Evolutionary conservation across 1,140 invertebrate genomes (phyloP), one percentile per base, ranked within the genome.

Genomic region (Drosophila bocqueti): DNA sequence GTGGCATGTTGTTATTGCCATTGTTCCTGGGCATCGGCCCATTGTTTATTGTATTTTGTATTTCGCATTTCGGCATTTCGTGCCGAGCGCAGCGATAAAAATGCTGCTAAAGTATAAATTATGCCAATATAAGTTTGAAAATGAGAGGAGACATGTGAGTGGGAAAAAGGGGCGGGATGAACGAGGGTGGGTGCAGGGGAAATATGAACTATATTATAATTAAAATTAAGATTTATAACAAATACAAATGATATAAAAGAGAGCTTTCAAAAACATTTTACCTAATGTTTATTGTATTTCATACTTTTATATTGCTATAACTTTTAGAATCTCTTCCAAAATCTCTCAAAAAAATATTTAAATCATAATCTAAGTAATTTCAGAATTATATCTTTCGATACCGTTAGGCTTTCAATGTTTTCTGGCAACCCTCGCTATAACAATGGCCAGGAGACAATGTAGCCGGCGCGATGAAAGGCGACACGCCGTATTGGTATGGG

Each of bases 71-170:
- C 50, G 63, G 76, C 29, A 75, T 83, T 83, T 87, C 76, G 72
- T 80, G 76, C 76, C 67, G 80, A 87, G 83, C 83, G 84, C 83
- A 87, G 83, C 83, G 83, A 87, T 87, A 87, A 87, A 86, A 87
- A 83, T 87, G 83, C 83, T 87, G 84, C 84, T 89, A 87, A 87
- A 83, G 84, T 87, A 87, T 87, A 87, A 87, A 87, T 87, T 87
- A 87, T 87, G 76, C 80, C 83, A 86, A 86, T 87, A 85, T 66
- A 76, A 76, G 72, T 76, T 76, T 81, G 74, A 78, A 85, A 85
- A 85, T 83, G 58, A 68, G 54, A 3, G 9, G 8, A 31, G 7
- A 31, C 31, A 31, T 31, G 31, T 47, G 66, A 46, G 46, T 26
- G 46, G 4, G 4, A 71, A 66, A 40, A 9, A 5, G 15, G 18